Conservation (phyloP, 2,113 vertebrate genomes). For the Triplophysa dalaica region DNA sequence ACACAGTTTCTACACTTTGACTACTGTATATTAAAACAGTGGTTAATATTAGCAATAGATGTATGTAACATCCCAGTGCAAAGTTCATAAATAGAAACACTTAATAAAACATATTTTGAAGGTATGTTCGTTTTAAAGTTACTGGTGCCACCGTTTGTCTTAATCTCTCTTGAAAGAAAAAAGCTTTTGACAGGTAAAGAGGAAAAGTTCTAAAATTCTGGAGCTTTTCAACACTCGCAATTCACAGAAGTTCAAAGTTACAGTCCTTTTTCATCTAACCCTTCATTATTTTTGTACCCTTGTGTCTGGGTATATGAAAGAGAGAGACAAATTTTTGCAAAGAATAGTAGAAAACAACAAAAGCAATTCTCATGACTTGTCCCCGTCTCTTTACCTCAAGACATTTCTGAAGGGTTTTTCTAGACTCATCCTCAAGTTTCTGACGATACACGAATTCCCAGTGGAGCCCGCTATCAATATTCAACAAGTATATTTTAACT, state of each 20-base stretch:
- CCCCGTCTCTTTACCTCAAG: neutral
- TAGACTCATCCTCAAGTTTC: slow-evolving; percentile 63
- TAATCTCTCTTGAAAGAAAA: slow-evolving; percentile 15
- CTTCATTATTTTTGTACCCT: slow-evolving; percentile 2
- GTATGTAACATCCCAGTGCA: neutral
- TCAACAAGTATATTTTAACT: slow-evolving; percentile 71
- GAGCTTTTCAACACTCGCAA: neutral
- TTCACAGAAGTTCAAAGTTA: slow-evolving; percentile 28
- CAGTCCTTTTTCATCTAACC: slow-evolving; percentile 7
- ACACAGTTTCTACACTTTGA: too few relatives aligned
- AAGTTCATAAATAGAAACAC: slow-evolving; percentile 2
- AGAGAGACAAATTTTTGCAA: slow-evolving; percentile 1
- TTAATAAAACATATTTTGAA: neutral
- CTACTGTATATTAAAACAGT: too few relatives aligned
- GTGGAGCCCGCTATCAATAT: slow-evolving; percentile 79
- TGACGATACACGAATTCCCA: slow-evolving; percentile 74
- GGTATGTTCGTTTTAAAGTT: neutral
- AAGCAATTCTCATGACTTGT: slow-evolving; percentile 9
- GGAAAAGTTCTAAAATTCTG: slow-evolving; percentile 3
- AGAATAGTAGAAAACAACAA: neutral
- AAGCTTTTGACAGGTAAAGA: slow-evolving; percentile 22
- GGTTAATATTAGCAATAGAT: too few relatives aligned
- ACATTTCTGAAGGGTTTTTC: slow-evolving; percentile 70
- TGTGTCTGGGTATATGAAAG: slow-evolving; percentile 4
- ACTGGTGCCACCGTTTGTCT: neutral